Conservation (phyloP, 2,888 invertebrate species). For the Maniola hyperantus region DNA sequence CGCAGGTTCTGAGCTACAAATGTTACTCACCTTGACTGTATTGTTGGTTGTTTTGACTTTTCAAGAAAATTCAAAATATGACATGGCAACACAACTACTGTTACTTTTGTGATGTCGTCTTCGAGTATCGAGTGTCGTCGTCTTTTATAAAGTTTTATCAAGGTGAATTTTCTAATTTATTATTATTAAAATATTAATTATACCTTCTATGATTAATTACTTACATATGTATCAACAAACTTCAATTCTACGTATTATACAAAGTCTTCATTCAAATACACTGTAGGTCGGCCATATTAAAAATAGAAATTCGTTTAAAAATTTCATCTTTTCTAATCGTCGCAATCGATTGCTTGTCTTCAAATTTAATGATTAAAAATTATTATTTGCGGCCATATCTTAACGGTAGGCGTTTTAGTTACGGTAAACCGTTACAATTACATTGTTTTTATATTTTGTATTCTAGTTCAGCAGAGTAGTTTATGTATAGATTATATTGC, state of each 20-base stretch:
- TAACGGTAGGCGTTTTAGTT: conserved; percentile 28
- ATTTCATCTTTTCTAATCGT: conserved; percentile 63
- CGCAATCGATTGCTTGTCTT: conserved; percentile 50
- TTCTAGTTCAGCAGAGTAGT: conserved; percentile 16
- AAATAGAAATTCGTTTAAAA: conserved; percentile 57
- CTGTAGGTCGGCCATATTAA: conserved; percentile 74
- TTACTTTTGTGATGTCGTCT: conserved; percentile 75
- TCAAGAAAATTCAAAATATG: not conserved
- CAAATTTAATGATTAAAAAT: not conserved
- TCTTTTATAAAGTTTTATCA: conserved; percentile 80
- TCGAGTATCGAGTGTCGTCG: conserved; percentile 78
- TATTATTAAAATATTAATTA: not conserved
- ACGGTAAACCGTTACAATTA: not conserved
- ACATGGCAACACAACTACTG: conserved; percentile 38
- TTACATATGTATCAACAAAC: not conserved
- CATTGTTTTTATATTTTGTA: not conserved
- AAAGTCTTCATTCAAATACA: conserved; percentile 19
- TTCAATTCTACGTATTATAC: not conserved
- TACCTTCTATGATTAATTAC: not conserved
- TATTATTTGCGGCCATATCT: not conserved
- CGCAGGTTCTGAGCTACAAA: too few species aligned
- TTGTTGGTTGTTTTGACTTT: too few species aligned
- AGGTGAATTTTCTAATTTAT: conserved; percentile 59
- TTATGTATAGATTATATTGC: conserved; percentile 37
- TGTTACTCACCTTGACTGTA: too few species aligned